phyloP scores from a whole-genome alignment of 2,113 vertebrate genomes.

The Percopsis transmontana region DNA sequence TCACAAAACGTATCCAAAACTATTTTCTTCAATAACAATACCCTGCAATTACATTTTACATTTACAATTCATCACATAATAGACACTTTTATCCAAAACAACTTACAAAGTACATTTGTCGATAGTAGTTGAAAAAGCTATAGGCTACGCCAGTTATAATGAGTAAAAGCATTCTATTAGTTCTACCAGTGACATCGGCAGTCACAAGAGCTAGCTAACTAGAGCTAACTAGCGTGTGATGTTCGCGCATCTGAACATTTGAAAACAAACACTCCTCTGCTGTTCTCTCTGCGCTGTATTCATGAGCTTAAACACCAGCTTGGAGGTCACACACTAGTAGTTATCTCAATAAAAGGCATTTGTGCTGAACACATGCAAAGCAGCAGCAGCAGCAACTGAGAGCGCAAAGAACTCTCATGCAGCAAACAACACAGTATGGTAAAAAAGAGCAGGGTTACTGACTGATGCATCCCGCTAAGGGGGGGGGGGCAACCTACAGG shows the following conservation, averaged over 20 bases:
- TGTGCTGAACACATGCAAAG: conserved; percentile 51
- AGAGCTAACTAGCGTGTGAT: neutral
- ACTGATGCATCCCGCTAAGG: conserved; percentile 78
- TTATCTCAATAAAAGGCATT: too few relatives aligned
- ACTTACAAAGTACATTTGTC: too few relatives aligned
- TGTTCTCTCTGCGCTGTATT: conserved; percentile 1
- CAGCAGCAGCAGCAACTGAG: conserved; percentile 52
- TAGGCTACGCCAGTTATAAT: too few relatives aligned
- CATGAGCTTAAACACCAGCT: conserved; percentile 3
- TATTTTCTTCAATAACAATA: too few relatives aligned
- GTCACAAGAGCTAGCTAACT: too few relatives aligned
- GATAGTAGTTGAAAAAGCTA: too few relatives aligned
- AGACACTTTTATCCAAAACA: too few relatives aligned
- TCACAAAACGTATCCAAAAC: too few relatives aligned
- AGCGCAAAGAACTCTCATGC: conserved; percentile 49
- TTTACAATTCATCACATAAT: too few relatives aligned
- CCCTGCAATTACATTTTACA: too few relatives aligned
- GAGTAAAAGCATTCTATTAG: too few relatives aligned
- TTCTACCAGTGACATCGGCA: too few relatives aligned
- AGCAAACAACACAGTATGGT: conserved; percentile 44
- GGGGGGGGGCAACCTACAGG: conserved; percentile 79
- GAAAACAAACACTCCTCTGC: conserved; percentile 4
- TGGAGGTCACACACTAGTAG: conserved; percentile 14
- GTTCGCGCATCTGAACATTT: conserved; percentile 14
- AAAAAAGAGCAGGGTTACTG: conserved; percentile 63